Evolutionary conservation across 2,888 invertebrate species (phyloP).

Genomic region (Poecilus cupreus): DNA sequence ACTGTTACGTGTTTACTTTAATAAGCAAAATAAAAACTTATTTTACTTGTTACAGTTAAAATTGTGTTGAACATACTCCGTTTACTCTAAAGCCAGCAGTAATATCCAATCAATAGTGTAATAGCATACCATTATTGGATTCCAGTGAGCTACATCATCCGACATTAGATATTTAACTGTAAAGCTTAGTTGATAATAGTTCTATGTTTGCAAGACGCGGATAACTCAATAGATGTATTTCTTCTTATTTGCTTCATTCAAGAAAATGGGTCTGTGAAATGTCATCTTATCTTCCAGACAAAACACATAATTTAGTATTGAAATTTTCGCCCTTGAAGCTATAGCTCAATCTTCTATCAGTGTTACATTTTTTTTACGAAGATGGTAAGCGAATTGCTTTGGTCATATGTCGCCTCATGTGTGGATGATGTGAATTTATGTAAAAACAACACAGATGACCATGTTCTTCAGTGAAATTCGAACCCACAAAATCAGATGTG

Average conservation of each 20-base stretch:
- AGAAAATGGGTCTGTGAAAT: neutral
- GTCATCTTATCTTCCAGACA: neutral
- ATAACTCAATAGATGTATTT: constrained; percentile 15
- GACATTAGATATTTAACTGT: constrained; percentile 36
- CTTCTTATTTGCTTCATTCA: neutral
- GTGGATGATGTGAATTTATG: no score
- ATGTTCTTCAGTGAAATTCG: no score
- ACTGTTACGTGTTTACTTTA: constrained; percentile 23
- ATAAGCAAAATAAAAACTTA: constrained; percentile 30
- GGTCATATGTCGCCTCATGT: no score
- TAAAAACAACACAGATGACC: no score
- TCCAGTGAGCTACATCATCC: constrained; percentile 29
- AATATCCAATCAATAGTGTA: constrained; percentile 38
- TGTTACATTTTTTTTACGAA: no score
- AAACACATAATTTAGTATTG: no score
- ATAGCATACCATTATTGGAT: constrained; percentile 34
- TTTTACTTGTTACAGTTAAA: constrained; percentile 27
- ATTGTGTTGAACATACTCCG: constrained; percentile 17
- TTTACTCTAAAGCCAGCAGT: constrained; percentile 5
- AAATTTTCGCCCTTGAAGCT: no score
- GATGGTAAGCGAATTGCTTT: no score
- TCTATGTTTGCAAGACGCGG: neutral
- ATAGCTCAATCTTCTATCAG: no score
- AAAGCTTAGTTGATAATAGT: constrained; percentile 34
- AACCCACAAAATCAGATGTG: no score